Conservation (phyloP, 2,888 invertebrate species). For the Drosophila fulvimacula region DNA sequence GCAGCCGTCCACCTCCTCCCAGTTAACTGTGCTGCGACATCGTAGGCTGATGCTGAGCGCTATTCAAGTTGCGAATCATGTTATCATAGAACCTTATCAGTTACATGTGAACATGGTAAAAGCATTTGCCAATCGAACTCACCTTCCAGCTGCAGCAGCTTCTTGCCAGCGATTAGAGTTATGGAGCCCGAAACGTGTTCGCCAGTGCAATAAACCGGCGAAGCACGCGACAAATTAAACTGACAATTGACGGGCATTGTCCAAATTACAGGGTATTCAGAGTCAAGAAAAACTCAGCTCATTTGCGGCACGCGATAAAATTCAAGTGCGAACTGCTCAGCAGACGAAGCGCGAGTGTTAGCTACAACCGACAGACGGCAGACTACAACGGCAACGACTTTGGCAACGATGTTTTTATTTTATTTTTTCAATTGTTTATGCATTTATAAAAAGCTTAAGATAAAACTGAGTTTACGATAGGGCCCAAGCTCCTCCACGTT, state of each 20-base stretch:
- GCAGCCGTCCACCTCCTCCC: slow-evolving; percentile 50
- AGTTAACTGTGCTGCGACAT: slow-evolving; percentile 53
- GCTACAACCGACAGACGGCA: slow-evolving; percentile 9
- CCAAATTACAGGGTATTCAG: slow-evolving; percentile 28
- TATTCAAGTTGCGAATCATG: slow-evolving; percentile 18
- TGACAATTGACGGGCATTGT: slow-evolving; percentile 66
- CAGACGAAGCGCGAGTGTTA: slow-evolving; percentile 31
- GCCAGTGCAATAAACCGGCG: slow-evolving; percentile 71
- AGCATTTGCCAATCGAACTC: slow-evolving; percentile 29
- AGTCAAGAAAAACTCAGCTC: not conserved
- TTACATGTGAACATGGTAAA: slow-evolving; percentile 1
- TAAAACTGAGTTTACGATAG: slow-evolving; percentile 44
- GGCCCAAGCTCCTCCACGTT: slow-evolving; percentile 18
- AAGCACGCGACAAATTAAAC: slow-evolving; percentile 64
- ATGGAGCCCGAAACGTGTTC: slow-evolving; percentile 67
- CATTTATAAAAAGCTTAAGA: slow-evolving; percentile 43
- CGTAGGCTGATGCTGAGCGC: slow-evolving; percentile 58
- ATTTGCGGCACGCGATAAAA: slow-evolving; percentile 36
- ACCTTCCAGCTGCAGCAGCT: slow-evolving; percentile 60
- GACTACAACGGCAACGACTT: slow-evolving; percentile 19
- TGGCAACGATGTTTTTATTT: slow-evolving; percentile 16
- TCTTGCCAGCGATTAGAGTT: slow-evolving; percentile 47
- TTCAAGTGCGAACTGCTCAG: slow-evolving; percentile 38
- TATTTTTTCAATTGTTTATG: slow-evolving; percentile 23
- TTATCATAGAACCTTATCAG: slow-evolving; percentile 53